Evolutionary conservation across 2,888 invertebrate species (phyloP).

Genomic region (Parthenolecanium corni): DNA sequence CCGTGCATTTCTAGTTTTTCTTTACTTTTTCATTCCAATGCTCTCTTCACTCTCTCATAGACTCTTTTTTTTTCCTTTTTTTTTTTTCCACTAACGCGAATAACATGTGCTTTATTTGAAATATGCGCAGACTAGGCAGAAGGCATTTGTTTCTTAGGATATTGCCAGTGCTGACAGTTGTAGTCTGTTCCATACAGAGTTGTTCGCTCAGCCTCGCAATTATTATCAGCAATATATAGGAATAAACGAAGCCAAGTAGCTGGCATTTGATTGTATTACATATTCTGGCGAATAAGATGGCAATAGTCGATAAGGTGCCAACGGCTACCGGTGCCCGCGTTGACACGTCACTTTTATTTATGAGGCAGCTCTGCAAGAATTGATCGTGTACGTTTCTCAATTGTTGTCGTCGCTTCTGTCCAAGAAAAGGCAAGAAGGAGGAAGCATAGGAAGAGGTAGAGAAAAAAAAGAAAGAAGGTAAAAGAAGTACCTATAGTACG

Average conservation of each 20-base stretch:
- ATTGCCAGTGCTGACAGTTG: conserved; percentile 18
- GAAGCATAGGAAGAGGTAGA: background rate
- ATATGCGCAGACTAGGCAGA: no score
- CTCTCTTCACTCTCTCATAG: no score
- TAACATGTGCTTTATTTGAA: no score
- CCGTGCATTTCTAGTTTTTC: no score
- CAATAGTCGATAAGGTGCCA: conserved; percentile 27
- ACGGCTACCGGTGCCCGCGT: conserved; percentile 28
- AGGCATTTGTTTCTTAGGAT: background rate
- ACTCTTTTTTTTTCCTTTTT: no score
- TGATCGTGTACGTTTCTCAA: conserved; percentile 27
- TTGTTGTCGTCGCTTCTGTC: conserved; percentile 21
- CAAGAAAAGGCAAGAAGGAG: background rate
- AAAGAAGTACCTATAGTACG: background rate
- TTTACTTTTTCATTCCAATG: no score
- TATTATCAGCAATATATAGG: conserved; percentile 20
- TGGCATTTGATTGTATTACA: conserved; percentile 26
- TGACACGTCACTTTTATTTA: conserved; percentile 28
- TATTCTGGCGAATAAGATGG: conserved; percentile 23
- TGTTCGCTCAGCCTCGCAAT: conserved; percentile 15
- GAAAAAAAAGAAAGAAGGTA: no score
- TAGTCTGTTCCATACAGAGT: conserved; percentile 16
- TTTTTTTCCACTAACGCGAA: no score
- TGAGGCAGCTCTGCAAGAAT: conserved; percentile 25
- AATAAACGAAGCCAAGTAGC: conserved; percentile 19